These are phyloP conservation scores for Epistrophe eligans DNA, from an alignment of 2,888 invertebrate genomes.

Conservation along the genomic window DNA sequence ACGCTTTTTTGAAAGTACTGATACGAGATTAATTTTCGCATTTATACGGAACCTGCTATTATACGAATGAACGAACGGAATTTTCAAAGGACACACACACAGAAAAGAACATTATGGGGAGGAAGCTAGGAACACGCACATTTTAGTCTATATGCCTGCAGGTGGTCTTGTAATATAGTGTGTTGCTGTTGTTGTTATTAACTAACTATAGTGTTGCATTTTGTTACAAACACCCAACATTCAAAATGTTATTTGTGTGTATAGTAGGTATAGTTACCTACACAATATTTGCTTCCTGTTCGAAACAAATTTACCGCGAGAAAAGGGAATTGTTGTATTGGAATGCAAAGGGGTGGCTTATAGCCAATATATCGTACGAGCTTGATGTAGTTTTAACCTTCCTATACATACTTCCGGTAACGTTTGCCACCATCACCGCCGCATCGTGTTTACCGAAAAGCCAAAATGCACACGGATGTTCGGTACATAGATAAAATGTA, in stretches of 20 bases:
- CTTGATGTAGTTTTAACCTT: neutral
- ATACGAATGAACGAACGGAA: neutral
- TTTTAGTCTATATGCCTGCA: slow-evolving; percentile 14
- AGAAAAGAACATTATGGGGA: too few species aligned
- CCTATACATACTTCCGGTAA: slow-evolving; percentile 21
- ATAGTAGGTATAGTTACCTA: slow-evolving; percentile 7
- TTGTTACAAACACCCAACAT: slow-evolving; percentile 50
- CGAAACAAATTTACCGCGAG: slow-evolving; percentile 39
- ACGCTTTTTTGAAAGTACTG: neutral
- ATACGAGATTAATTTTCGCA: slow-evolving; percentile 54
- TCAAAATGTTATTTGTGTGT: too few species aligned
- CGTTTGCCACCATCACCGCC: slow-evolving; percentile 48
- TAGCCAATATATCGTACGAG: slow-evolving; percentile 10
- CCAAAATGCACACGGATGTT: slow-evolving; percentile 66
- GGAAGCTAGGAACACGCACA: neutral
- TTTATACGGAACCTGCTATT: neutral
- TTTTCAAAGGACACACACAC: slow-evolving; percentile 33
- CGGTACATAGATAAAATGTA: neutral
- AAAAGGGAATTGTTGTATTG: neutral
- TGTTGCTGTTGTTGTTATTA: slow-evolving; percentile 7
- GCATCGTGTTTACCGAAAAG: slow-evolving; percentile 65
- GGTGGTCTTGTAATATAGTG: slow-evolving; percentile 27
- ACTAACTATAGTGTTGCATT: slow-evolving; percentile 28
- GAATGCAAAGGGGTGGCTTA: slow-evolving; percentile 1
- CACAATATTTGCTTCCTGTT: slow-evolving; percentile 54